Base-by-base conservation (phyloP, 2,113 vertebrate genomes). In the Trogon surrucura region DNA sequence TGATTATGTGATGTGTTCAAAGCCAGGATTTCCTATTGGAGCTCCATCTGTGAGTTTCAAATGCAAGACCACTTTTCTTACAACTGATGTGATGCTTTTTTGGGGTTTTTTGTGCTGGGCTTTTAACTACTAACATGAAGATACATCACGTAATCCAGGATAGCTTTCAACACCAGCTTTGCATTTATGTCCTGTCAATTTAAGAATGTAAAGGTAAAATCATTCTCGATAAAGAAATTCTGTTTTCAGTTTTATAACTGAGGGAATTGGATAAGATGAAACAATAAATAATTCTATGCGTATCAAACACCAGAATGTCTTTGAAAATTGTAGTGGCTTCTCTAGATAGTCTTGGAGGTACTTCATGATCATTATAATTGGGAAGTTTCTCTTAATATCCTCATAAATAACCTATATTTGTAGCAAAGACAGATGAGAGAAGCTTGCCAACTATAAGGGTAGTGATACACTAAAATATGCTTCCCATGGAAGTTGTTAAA, bases 401-500 rank as follows among this genome's bases (percentile, higher is more conserved):
- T 90, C 14, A 26, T 85, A 72, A 73, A 32, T 72, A 90, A 80
- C 91, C 44, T 93, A 58, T 91, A 88, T 93, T 97, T 96, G 36
- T 96, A 95, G 92, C 56, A 96, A 92, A 93, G 80, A 70, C 27
- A 53, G 67, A 56, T 60, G 57, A 83, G 92, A 95, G 72, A 93
- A 96, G 80, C 92, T 94, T 94, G 30, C 50, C 79, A 95, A 36
- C 50, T 96, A 38, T 97, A 95, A 97, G 74, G 73, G 74, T 77
- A 94, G 79, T 85, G 54, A 91, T 50, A 73, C 72, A 62, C 56
- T 83, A 67, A 90, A 93, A 88, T 93, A 93, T 94, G 51, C 96
- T 97, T 92, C 96, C 96, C 92, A 96, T 95, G 96, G 96, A 88
- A 96, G 95, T 96, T 92, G 54, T 95, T 93, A 78, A 51, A 93